phyloP scores from a whole-genome alignment of 2,797 vertebrate genomes.

The Uromys caudimaculatus region DNA sequence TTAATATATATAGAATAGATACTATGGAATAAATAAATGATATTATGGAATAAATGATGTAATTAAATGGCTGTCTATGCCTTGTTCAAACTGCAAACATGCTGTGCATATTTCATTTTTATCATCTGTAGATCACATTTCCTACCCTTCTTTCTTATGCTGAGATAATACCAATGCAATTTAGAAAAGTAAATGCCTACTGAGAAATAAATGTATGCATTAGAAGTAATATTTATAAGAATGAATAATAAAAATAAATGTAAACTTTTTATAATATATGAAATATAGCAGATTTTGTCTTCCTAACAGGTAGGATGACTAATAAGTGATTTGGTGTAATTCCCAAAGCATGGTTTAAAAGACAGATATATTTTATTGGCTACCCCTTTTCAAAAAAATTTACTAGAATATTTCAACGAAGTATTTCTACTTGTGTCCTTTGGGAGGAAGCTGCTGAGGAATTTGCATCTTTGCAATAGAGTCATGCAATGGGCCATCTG shows the following conservation, averaged over 20 bases:
- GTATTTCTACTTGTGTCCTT: background rate
- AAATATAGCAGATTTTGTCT: background rate
- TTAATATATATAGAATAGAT: background rate
- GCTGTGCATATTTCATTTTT: background rate
- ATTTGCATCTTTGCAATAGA: slow-evolving; percentile 1
- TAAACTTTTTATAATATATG: background rate
- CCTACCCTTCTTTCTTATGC: background rate
- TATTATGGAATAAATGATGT: background rate
- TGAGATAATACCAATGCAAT: background rate
- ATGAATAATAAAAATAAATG: background rate
- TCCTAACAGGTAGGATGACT: background rate
- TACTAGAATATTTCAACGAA: background rate
- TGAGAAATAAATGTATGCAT: background rate
- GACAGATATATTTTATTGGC: background rate
- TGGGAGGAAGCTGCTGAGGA: background rate
- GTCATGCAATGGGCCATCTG: slow-evolving; percentile 1
- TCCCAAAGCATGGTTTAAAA: slow-evolving; percentile 4
- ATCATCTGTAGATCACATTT: background rate
- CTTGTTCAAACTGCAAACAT: background rate
- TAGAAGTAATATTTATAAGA: background rate
- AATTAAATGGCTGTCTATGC: background rate
- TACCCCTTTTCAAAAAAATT: background rate
- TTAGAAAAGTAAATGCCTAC: background rate
- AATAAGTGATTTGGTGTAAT: background rate
- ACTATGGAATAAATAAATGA: background rate